Evolutionary conservation across 2,113 vertebrate species (phyloP).

Genomic region (Rhinolophus sinicus): DNA sequence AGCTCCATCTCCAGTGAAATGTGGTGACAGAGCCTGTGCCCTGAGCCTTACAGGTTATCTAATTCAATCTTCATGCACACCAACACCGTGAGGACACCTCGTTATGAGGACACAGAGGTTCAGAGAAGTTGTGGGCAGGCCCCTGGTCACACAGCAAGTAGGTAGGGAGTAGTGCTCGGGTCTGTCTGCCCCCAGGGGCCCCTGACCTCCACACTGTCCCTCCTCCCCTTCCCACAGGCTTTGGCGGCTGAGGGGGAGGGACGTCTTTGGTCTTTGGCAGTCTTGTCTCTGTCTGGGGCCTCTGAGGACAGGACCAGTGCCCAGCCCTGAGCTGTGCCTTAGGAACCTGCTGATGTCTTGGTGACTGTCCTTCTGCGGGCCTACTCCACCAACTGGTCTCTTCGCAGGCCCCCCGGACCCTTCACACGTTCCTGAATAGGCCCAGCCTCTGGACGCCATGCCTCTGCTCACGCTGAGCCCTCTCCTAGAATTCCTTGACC

Average conservation of each 20-base stretch:
- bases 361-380: neutral
- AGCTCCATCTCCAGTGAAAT: neutral
- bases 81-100: neutral
- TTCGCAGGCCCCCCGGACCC: neutral
- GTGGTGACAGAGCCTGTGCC: neutral
- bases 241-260: neutral
- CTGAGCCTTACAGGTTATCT: neutral
- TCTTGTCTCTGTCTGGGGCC: neutral
- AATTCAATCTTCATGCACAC: neutral
- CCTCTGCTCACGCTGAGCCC: neutral
- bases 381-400: neutral
- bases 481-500: neutral
- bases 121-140: too few species aligned
- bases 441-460: fast-evolving
- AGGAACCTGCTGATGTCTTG: neutral
- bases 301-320: neutral
- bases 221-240: neutral
- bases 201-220: neutral
- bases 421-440: neutral
- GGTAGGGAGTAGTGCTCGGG: fast-evolving
- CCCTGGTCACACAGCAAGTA: neutral
- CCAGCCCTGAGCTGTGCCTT: neutral
- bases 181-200: neutral
- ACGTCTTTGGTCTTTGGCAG: neutral
- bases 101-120: neutral